These are phyloP conservation scores for Leptoteleia sp. DNA, from an alignment of 1,140 invertebrate genomes.

Conservation along the genomic window DNA sequence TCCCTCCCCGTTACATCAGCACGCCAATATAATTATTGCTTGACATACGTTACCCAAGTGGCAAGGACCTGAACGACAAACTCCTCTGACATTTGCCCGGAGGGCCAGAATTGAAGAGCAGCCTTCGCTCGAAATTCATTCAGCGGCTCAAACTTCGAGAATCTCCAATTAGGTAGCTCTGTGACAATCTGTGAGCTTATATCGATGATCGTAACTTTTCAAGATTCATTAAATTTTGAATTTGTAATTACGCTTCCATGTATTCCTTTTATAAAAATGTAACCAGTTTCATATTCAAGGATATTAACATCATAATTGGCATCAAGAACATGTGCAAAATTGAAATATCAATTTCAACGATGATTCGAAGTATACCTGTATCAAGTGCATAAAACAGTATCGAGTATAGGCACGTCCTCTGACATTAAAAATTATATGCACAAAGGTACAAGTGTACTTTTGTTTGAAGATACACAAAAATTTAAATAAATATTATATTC, in stretches of 20 bases:
- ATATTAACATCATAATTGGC: conserved; percentile 26
- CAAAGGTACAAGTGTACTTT: too few relatives aligned
- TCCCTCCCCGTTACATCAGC: conserved; percentile 65
- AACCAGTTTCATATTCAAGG: conserved; percentile 12
- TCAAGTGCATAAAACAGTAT: background rate
- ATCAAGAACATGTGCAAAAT: conserved; percentile 17
- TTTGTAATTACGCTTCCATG: conserved; percentile 30
- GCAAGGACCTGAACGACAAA: conserved; percentile 70
- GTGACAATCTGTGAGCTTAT: conserved; percentile 64
- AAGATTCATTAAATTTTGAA: conserved; percentile 64
- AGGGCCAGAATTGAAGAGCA: conserved; percentile 75
- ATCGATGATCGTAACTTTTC: conserved; percentile 66
- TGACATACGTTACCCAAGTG: conserved; percentile 75
- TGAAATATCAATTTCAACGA: conserved; percentile 38
- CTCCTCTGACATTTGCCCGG: conserved; percentile 69
- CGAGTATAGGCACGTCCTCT: too few relatives aligned
- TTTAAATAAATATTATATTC: too few relatives aligned
- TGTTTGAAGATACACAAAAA: too few relatives aligned
- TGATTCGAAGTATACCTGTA: background rate
- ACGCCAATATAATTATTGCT: conserved; percentile 77
- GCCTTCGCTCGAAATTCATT: conserved; percentile 74
- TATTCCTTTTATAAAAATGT: conserved; percentile 13
- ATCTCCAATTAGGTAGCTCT: conserved; percentile 75
- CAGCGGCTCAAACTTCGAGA: conserved; percentile 72
- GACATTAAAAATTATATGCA: too few relatives aligned